Conservation (phyloP, 2,797 vertebrate genomes). For the Rachycentron canadum region DNA sequence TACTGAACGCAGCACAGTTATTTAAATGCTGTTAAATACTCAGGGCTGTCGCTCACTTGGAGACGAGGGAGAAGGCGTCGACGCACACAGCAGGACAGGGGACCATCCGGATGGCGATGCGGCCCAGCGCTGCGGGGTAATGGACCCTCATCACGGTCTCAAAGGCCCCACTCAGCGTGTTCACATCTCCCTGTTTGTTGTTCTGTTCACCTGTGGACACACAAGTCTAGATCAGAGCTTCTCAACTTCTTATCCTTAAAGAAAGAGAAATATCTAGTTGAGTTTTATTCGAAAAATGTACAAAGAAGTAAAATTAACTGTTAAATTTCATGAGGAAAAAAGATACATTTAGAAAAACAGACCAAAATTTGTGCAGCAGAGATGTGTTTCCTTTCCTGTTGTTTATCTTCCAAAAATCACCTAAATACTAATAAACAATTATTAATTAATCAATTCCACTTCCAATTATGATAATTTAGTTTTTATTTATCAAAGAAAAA, state of each 20-base stretch:
- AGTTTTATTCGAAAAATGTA: too few species aligned
- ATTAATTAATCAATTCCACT: neutral
- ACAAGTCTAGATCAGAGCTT: too few species aligned
- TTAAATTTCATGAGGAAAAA: neutral
- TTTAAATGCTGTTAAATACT: neutral
- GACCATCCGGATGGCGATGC: slow-evolving; percentile 91
- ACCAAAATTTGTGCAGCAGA: neutral
- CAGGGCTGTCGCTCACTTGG: slow-evolving; percentile 87
- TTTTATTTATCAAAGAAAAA: neutral
- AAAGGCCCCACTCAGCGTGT: slow-evolving; percentile 92
- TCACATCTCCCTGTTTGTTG: slow-evolving; percentile 95
- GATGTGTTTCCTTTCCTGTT: neutral
- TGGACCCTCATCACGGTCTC: slow-evolving; percentile 97
- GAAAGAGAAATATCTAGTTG: neutral
- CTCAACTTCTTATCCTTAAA: neutral
- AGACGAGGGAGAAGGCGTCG: slow-evolving; percentile 95
- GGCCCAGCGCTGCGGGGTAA: slow-evolving; percentile 93
- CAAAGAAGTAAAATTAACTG: neutral
- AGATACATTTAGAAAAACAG: neutral
- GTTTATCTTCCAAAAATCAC: neutral
- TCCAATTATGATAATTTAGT: neutral
- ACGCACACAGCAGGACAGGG: slow-evolving; percentile 96
- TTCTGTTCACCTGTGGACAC: slow-evolving; percentile 88
- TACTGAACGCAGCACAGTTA: neutral
- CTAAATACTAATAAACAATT: neutral